Base-by-base conservation (phyloP, 2,113 vertebrate genomes). In the Neogale vison region DNA sequence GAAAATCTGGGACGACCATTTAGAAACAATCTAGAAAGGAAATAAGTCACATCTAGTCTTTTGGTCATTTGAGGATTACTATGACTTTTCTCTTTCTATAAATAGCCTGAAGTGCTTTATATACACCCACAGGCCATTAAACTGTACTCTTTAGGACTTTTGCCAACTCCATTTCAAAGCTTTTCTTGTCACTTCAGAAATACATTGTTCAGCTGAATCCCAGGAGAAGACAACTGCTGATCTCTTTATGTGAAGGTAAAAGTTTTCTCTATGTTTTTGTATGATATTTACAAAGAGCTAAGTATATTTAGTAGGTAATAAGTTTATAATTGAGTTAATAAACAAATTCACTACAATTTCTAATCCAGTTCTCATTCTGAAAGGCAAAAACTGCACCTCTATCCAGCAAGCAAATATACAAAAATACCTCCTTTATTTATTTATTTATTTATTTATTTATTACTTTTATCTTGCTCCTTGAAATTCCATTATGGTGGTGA, bases 331-430 rank as follows among this genome's bases (percentile, higher is more conserved):
- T 59, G 45, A 95, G 55, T 86, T 76, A 92, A 34, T 88, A 39
- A 94, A 65, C 5, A 74, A 90, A 59, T 36, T 65, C 63, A 17
- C 15, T 65, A 17, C 26, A 57, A 83, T 90, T 95, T 96, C 59
- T 86, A 65, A 90, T 61, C 15, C 21, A 72, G n/a, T 86, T 96
- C 45, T 95, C 42, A 52, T 91, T 76, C 29, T 74, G 61, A 39
- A 88, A 76, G 45, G 24, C 59, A 97, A 97, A 90, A 93, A 20
- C 42, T 88, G 18, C 26, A 88, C 79, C 71, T 93, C n/a, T 50
- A 59, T 13, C 14, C 11, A 89, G 26, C 18, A 95, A 9, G 7
- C 18, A 96, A 88, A 95, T 86, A 93, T 13, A 63, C 10, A 93
- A 86, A 92, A 69, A 87, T 92, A 86, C 7, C 9, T 45, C 24